These are phyloP conservation scores for Diarsia rubi DNA, from an alignment of 2,888 invertebrate species.

Conservation along the genomic window DNA sequence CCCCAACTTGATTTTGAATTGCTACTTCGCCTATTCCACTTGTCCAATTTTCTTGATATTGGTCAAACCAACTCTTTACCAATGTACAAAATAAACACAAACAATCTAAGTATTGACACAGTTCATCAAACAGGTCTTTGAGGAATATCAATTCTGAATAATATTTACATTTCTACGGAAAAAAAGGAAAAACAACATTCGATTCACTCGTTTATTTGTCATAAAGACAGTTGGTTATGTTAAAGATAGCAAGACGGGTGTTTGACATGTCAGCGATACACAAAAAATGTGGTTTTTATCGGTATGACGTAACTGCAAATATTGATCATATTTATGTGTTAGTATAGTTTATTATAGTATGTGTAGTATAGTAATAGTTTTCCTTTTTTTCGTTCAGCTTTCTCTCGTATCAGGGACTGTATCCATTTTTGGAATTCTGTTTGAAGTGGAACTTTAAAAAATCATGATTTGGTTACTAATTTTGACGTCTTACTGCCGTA, in stretches of 20 bases:
- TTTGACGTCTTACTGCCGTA: no score
- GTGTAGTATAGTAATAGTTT: no score
- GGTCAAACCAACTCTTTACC: background rate
- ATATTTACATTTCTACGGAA: conserved; percentile 13
- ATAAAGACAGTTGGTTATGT: conserved; percentile 29
- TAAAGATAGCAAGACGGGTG: conserved; percentile 3
- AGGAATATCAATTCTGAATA: conserved; percentile 4
- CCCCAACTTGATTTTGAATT: background rate
- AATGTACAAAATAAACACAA: conserved; percentile 1
- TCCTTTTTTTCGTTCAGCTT: background rate
- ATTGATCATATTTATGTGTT: background rate
- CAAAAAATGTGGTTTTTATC: background rate
- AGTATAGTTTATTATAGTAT: no score
- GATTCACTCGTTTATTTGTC: conserved; percentile 14
- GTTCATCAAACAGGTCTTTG: conserved; percentile 4
- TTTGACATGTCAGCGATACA: conserved; percentile 27
- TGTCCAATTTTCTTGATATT: background rate
- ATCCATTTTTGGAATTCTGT: background rate
- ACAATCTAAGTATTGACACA: conserved; percentile 18
- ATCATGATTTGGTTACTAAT: no score
- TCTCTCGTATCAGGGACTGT: background rate
- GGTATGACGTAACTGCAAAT: background rate
- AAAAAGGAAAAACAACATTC: conserved; percentile 21
- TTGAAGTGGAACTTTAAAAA: background rate
- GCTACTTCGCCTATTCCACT: background rate